Percentiles rank a stretch among this genome's conserved stretches.
Conservation (phyloP, 2,888 invertebrate species). For the Euzophera pinguis region DNA sequence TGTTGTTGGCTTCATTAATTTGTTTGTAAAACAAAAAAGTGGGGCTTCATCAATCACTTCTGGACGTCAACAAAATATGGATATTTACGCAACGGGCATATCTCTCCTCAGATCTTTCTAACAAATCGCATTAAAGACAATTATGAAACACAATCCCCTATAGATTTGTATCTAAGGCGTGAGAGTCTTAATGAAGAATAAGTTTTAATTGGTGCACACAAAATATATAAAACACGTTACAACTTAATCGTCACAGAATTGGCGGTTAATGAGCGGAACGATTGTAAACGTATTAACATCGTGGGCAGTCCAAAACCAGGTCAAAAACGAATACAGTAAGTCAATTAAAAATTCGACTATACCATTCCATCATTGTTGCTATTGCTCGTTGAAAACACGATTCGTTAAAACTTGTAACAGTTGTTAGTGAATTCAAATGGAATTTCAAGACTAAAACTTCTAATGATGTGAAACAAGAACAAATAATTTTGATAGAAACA, state of each 20-base stretch:
- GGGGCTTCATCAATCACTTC: conserved; percentile 49
- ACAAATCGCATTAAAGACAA: conserved; percentile 57
- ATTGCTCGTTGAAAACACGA: conserved; percentile 30
- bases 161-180: conserved; percentile 64
- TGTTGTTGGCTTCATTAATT: conserved; percentile 22
- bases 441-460: conserved; percentile 33
- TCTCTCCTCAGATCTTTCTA: conserved; percentile 33
- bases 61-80: conserved; percentile 38
- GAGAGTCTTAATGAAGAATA: conserved; percentile 58
- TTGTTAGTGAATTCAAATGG: conserved; percentile 25
- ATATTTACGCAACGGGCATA: conserved; percentile 44
- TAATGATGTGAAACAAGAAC: conserved; percentile 36
- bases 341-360: conserved; percentile 37
- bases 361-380: conserved; percentile 34
- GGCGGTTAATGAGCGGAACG: conserved; percentile 74
- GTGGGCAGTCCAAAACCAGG: conserved; percentile 55
- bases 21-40: conserved; percentile 29
- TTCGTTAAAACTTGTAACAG: conserved; percentile 21
- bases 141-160: conserved; percentile 56
- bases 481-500: conserved; percentile 38
- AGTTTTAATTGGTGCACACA: conserved; percentile 68
- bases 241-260: conserved; percentile 68
- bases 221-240: conserved; percentile 63
- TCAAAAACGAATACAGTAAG: conserved; percentile 30
- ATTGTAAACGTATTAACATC: conserved; percentile 62